A percentile compares a stretch with the other conserved stretches of the same genome.
phyloP scores from a whole-genome alignment of 2,797 vertebrate genomes.

The Hemibagrus guttatus region DNA sequence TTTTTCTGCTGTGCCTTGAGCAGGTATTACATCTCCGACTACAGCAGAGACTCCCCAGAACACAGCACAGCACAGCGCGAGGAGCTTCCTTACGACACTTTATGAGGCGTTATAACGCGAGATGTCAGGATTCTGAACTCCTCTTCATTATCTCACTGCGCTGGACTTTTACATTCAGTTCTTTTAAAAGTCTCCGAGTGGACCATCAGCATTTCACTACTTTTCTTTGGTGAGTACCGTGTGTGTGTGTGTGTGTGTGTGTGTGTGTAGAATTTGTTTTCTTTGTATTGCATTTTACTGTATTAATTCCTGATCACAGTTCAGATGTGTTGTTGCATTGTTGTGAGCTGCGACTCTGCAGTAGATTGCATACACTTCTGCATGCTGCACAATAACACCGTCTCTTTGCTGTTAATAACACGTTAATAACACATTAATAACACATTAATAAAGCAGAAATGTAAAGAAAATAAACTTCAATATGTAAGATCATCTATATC shows the following conservation, averaged over 20 bases:
- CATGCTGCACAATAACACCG: not conserved
- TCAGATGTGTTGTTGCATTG: not conserved
- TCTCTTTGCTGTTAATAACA: not conserved
- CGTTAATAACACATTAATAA: not conserved
- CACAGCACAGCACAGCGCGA: conserved; percentile 12
- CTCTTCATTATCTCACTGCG: not conserved
- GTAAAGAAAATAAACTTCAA: not conserved
- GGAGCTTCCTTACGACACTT: not conserved
- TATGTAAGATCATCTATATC: not conserved
- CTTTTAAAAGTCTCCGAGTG: not conserved
- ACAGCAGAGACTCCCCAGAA: conserved; percentile 37
- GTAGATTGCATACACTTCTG: not conserved
- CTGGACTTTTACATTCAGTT: not conserved
- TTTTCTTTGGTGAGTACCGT: not conserved
- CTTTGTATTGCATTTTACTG: not conserved
- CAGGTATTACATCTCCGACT: conserved; percentile 59
- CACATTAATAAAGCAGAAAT: not conserved
- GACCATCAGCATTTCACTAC: not conserved
- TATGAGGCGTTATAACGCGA: not conserved
- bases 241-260: not conserved
- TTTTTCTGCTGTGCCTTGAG: conserved; percentile 53
- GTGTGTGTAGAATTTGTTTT: not conserved
- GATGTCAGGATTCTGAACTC: not conserved
- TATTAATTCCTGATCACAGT: too few species aligned
- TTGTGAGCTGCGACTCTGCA: not conserved